Conservation (phyloP, 2,797 vertebrate genomes). For the Bradypus variegatus region DNA sequence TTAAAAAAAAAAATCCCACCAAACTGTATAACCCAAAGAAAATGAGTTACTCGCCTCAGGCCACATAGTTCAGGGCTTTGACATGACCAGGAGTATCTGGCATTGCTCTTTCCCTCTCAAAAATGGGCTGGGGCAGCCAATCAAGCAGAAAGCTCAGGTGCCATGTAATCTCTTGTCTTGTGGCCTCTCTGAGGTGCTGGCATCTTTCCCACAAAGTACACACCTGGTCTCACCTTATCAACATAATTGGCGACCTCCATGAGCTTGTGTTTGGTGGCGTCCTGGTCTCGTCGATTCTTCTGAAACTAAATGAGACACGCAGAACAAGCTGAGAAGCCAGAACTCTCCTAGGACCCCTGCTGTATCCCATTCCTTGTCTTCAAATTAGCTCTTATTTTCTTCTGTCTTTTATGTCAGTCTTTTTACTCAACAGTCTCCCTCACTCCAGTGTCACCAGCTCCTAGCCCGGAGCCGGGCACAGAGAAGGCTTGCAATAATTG, state of each 20-base stretch:
- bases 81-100: background rate
- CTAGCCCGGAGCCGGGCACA: background rate
- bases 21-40: background rate
- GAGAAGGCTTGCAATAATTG: background rate
- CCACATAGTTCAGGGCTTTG: background rate
- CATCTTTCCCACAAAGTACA: constrained; percentile 36
- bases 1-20: background rate
- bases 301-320: constrained; percentile 81
- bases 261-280: constrained; percentile 83
- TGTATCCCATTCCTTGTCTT: background rate
- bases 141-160: background rate
- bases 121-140: background rate
- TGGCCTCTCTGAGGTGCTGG: background rate
- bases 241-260: constrained; percentile 92
- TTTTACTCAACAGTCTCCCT: background rate
- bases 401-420: background rate
- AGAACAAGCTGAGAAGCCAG: constrained; percentile 36
- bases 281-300: constrained; percentile 78
- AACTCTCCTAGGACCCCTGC: background rate
- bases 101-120: background rate
- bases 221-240: constrained; percentile 87
- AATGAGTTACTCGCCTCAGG: background rate
- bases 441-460: background rate
- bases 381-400: background rate
- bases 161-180: background rate